These are phyloP conservation scores for Drosophila limbata DNA, from an alignment of 2,888 invertebrate species.

Conservation along the genomic window DNA sequence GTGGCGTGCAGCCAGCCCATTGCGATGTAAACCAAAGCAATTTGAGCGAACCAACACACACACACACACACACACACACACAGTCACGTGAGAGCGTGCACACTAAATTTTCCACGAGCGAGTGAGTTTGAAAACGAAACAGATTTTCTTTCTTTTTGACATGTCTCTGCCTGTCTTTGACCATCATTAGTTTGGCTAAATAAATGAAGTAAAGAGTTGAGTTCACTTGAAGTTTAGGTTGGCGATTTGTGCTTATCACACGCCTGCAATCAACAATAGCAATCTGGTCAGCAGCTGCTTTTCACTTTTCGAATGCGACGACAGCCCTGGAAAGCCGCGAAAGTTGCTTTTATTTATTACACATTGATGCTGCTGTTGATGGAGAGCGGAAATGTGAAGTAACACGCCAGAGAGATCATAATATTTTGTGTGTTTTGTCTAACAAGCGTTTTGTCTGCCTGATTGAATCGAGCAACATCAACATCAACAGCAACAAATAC, in stretches of 20 bases:
- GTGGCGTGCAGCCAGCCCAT: slow-evolving; percentile 58
- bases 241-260: slow-evolving; percentile 69
- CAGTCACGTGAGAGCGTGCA: slow-evolving; percentile 40
- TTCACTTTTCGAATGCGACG: slow-evolving; percentile 55
- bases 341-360: slow-evolving; percentile 61
- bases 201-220: slow-evolving; percentile 61
- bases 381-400: slow-evolving; percentile 73
- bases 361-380: slow-evolving; percentile 54
- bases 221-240: slow-evolving; percentile 24
- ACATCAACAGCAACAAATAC: slow-evolving; percentile 35
- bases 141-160: slow-evolving; percentile 54
- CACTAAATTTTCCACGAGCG: slow-evolving; percentile 81
- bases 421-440: slow-evolving; percentile 55
- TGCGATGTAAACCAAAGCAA: slow-evolving; percentile 67
- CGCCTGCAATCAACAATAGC: slow-evolving; percentile 60
- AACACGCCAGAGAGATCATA: slow-evolving; percentile 64
- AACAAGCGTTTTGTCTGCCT: slow-evolving; percentile 69
- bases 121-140: slow-evolving; percentile 79
- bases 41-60: slow-evolving; percentile 48
- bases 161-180: slow-evolving; percentile 43
- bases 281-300: slow-evolving; percentile 33
- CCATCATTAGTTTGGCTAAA: slow-evolving; percentile 77
- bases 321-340: slow-evolving; percentile 55
- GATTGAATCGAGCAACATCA: slow-evolving; percentile 61
- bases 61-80: slow-evolving; percentile 1